Evolutionary conservation across 2,888 invertebrate species (phyloP).

Genomic region (Slavum lentiscoides): DNA sequence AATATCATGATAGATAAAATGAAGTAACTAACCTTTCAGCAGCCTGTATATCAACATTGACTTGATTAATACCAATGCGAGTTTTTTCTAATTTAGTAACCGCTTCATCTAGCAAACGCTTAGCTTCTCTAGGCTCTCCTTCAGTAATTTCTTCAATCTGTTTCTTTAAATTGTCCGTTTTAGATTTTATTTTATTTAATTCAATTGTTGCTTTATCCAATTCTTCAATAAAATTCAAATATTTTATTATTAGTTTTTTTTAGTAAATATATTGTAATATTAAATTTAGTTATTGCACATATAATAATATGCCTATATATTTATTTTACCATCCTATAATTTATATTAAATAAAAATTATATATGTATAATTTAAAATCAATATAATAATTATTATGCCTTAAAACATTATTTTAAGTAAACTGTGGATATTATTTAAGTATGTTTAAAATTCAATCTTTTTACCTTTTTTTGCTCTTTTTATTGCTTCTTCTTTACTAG

Average conservation of each 20-base stretch:
- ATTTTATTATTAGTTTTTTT: background rate
- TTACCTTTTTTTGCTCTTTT: slow-evolving; percentile 45
- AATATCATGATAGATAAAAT: slow-evolving; percentile 4
- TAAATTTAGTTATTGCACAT: background rate
- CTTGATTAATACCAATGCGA: slow-evolving; percentile 69
- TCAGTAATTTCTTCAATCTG: slow-evolving; percentile 73
- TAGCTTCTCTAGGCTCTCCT: slow-evolving; percentile 71
- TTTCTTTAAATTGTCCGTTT: slow-evolving; percentile 69
- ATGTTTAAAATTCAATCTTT: background rate
- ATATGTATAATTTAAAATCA: too few relatives aligned
- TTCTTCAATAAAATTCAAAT: slow-evolving; percentile 56
- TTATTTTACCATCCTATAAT: too few relatives aligned
- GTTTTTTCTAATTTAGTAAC: slow-evolving; percentile 74
- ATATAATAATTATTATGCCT: background rate
- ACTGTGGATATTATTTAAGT: too few relatives aligned
- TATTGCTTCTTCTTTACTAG: slow-evolving; percentile 42
- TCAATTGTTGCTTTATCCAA: slow-evolving; percentile 66
- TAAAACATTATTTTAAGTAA: too few relatives aligned
- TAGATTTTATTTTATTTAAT: slow-evolving; percentile 66
- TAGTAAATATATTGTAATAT: background rate
- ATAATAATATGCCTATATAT: too few relatives aligned
- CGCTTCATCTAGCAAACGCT: slow-evolving; percentile 72
- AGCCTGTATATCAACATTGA: slow-evolving; percentile 72
- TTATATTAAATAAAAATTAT: too few relatives aligned
- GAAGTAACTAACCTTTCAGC: slow-evolving; percentile 62